Evolutionary conservation across 2,888 invertebrate species (phyloP), one percentile per base, ranked within the genome.

Genomic region (Leucophora obtusa): DNA sequence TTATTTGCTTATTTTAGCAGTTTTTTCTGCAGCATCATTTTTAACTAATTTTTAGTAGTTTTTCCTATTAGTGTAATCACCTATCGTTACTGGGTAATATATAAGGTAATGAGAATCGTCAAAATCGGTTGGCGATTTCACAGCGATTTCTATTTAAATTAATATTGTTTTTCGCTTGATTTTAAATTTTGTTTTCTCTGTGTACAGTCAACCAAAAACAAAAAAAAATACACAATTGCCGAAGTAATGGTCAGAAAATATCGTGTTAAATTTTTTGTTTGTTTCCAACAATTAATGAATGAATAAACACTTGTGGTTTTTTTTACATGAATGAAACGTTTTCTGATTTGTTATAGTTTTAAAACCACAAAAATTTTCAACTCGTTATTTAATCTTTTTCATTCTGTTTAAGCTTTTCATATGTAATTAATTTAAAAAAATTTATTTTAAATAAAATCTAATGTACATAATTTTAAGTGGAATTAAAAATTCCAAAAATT

Each of bases 361-460:
- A 51, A 62, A 75, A 75, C 69, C 69, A 56, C 75, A 75, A 62
- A 47, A 47, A 69, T 75, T 75, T 75, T 62, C 35, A 53, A 66
- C 17, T 51, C 7, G 59, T 21, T n/a, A 21, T 75, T 66, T 33
- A 21, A n/a, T 47, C 11, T 15, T 17, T 2, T 60, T 21, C 14
- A 69, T 2, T 50, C 63, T 17, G 2, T 74, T 74, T 18, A 33
- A 53, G 17, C 54, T 60, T 65, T 54, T 43, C 18, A 11, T 6
- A 54, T 43, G 33, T 24, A 60, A 68, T 54, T 43, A 68, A 33
- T 58, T 47, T 65, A 35, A 17, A 35, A 5, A 73, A 51, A 1
- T 24, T 24, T 24, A 47, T 11, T 18, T 17, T 18, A 63, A 35
- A 17, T 17, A 38, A 47, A 56, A 11, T 59, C 28, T 28, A 63